Conservation (phyloP, 2,888 invertebrate genomes). For the Papilio elwesi region DNA sequence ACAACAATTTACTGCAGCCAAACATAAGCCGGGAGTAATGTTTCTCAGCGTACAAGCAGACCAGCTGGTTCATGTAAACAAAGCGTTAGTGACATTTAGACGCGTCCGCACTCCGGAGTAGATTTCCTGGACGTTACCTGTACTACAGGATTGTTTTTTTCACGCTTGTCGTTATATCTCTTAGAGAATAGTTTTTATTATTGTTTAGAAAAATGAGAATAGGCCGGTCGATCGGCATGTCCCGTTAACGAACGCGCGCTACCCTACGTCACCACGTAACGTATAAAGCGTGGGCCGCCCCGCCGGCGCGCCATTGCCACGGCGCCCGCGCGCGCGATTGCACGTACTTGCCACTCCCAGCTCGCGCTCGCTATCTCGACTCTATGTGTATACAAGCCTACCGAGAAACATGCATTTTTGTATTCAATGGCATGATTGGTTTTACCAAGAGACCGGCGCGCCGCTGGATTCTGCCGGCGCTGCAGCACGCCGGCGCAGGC, state of each 20-base stretch:
- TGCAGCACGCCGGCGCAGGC: slow-evolving; percentile 74
- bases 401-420: slow-evolving; percentile 77
- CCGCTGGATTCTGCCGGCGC: slow-evolving; percentile 73
- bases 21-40: not conserved
- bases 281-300: slow-evolving; percentile 81
- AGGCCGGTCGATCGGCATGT: slow-evolving; percentile 81
- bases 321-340: slow-evolving; percentile 81
- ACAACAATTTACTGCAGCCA: not conserved
- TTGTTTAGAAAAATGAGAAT: slow-evolving; percentile 82
- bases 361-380: slow-evolving; percentile 78
- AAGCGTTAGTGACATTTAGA: slow-evolving; percentile 48
- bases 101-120: not conserved
- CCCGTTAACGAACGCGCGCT: slow-evolving; percentile 81
- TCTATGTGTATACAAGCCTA: slow-evolving; percentile 81
- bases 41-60: slow-evolving; percentile 20
- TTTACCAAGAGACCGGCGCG: slow-evolving; percentile 79
- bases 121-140: slow-evolving; percentile 38
- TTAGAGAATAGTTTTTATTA: slow-evolving; percentile 65
- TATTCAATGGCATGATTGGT: slow-evolving; percentile 78
- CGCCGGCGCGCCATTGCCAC: slow-evolving; percentile 80
- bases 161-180: slow-evolving; percentile 53
- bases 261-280: slow-evolving; percentile 65
- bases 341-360: slow-evolving; percentile 73
- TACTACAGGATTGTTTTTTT: slow-evolving; percentile 39
- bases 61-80: slow-evolving; percentile 78